Evolutionary conservation across 2,797 vertebrate genomes (phyloP).

Genomic region (Morus bassanus): DNA sequence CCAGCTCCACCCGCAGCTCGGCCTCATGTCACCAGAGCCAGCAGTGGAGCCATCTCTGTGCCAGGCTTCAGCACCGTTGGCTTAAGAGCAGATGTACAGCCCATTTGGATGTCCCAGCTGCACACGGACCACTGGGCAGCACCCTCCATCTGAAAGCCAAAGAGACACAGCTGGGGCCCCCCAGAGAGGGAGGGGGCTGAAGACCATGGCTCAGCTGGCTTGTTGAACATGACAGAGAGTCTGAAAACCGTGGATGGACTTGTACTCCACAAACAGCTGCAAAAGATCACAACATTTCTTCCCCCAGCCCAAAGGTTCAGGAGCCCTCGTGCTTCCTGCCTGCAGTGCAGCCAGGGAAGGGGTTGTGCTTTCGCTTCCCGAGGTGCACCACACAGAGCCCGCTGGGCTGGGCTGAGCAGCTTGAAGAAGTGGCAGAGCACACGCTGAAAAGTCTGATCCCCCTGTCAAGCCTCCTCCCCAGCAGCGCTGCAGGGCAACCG

Average conservation of each 20-base stretch:
- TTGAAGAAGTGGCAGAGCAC: background rate
- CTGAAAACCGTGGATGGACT: background rate
- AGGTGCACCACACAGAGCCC: background rate
- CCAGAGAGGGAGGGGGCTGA: background rate
- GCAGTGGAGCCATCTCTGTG: background rate
- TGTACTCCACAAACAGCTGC: background rate
- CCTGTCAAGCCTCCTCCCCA: background rate
- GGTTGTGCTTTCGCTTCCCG: rapidly evolving
- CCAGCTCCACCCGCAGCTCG: background rate
- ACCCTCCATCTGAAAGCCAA: background rate
- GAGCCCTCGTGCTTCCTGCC: background rate
- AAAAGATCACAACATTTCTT: background rate
- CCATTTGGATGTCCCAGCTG: background rate
- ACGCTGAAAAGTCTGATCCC: background rate
- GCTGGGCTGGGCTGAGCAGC: rapidly evolving
- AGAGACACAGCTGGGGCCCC: rapidly evolving
- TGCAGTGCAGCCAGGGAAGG: background rate
- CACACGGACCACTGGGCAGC: background rate
- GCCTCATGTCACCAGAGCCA: background rate
- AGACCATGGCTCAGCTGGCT: background rate
- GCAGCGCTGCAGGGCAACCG: background rate
- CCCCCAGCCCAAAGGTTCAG: background rate
- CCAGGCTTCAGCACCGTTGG: background rate
- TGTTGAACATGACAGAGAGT: background rate
- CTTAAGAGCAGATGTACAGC: background rate